Conservation (phyloP, 2,113 vertebrate species). For the Cygnus atratus region DNA sequence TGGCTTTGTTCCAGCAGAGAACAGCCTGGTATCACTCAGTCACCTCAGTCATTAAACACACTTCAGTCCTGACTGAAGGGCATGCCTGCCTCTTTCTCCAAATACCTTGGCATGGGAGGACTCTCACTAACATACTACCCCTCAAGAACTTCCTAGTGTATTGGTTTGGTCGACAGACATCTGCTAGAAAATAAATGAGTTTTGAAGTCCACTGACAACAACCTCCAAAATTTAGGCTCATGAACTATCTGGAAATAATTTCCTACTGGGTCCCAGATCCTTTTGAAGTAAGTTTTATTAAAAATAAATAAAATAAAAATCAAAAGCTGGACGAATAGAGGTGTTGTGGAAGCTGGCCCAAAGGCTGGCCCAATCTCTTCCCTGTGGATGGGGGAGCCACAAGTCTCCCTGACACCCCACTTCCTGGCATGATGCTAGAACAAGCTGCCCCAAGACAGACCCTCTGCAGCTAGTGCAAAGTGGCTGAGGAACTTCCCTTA, state of each 20-base stretch:
- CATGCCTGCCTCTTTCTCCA: background rate
- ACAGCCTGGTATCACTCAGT: background rate
- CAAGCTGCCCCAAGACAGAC: background rate
- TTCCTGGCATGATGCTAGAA: rapidly evolving
- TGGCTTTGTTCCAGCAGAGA: background rate
- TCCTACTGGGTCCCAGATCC: background rate
- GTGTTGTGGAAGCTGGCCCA: background rate
- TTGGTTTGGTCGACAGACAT: background rate
- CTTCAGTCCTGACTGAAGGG: background rate
- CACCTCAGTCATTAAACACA: background rate
- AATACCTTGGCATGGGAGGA: background rate
- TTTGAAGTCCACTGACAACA: background rate
- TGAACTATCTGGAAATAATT: background rate
- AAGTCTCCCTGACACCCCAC: rapidly evolving
- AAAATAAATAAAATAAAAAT: background rate
- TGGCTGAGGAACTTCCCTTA: background rate
- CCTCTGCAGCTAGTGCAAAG: background rate
- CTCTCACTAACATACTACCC: background rate
- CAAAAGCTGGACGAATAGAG: background rate
- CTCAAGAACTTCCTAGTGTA: rapidly evolving
- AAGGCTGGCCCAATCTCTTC: background rate
- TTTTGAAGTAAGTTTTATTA: background rate
- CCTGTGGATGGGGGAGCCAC: background rate
- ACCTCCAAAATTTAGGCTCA: background rate
- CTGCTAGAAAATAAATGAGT: background rate